Evolutionary conservation across 2,888 invertebrate genomes (phyloP).

Genomic region (Harpagoxenus sublaevis): DNA sequence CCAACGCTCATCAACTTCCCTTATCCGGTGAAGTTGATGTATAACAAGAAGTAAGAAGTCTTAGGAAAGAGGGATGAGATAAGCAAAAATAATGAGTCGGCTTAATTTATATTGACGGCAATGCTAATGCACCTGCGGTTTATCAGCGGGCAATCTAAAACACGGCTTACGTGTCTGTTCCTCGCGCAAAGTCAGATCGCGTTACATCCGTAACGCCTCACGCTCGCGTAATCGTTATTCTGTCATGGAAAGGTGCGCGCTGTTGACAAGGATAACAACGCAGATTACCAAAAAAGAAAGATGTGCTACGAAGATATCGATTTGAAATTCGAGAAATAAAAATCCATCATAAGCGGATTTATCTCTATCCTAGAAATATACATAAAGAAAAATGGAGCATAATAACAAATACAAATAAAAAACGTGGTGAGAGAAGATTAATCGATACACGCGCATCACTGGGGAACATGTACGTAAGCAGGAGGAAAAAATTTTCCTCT

Average conservation of each 20-base stretch:
- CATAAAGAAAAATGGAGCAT: background rate
- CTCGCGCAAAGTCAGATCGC: background rate
- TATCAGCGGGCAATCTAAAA: conserved; percentile 21
- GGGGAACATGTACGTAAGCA: background rate
- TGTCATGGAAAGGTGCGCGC: background rate
- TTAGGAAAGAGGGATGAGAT: conserved; percentile 15
- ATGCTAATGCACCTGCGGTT: conserved; percentile 11
- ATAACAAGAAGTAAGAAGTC: conserved; percentile 8
- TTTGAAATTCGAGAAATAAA: background rate
- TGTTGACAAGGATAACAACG: conserved; percentile 6
- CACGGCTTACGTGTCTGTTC: background rate
- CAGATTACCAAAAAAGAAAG: conserved; percentile 10
- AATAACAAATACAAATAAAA: conserved; percentile 3
- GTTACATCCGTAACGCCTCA: background rate
- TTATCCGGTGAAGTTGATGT: conserved; percentile 47
- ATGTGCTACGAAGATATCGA: background rate
- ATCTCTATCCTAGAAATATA: background rate
- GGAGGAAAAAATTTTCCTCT: background rate
- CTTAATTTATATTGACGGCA: conserved; percentile 12
- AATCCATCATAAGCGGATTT: conserved; percentile 19
- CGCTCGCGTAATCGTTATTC: background rate
- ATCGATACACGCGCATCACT: background rate
- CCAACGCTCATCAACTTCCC: background rate
- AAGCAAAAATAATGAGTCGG: conserved; percentile 46
- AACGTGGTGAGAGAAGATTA: background rate